phyloP scores from a whole-genome alignment of 2,888 invertebrate genomes.

The Drosophila lacicola region DNA sequence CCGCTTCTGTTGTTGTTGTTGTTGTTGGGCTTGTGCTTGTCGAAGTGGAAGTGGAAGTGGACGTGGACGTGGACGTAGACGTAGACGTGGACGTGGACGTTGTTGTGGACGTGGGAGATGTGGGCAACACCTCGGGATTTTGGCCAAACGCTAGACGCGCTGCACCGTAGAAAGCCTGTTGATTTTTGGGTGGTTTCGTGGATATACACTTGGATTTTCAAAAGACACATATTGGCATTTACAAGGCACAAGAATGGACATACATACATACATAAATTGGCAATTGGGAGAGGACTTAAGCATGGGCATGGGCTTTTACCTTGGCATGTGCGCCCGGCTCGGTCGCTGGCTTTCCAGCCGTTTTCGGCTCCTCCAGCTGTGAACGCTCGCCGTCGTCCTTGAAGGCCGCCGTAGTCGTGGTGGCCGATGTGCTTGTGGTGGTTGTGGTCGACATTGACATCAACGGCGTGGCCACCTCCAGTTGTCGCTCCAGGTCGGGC shows the following conservation, averaged over 20 bases:
- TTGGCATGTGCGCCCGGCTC: constrained; percentile 64
- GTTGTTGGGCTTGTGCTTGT: constrained; percentile 50
- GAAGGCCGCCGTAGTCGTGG: constrained; percentile 70
- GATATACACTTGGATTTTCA: constrained; percentile 77
- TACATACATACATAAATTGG: constrained; percentile 24
- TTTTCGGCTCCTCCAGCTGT: constrained; percentile 71
- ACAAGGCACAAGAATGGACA: constrained; percentile 54
- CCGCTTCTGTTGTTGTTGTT: constrained; percentile 45
- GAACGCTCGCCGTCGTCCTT: constrained; percentile 70
- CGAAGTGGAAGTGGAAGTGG: constrained; percentile 55
- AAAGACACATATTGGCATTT: constrained; percentile 66
- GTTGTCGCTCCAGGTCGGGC: constrained; percentile 82
- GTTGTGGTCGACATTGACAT: constrained; percentile 69
- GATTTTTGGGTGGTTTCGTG: constrained; percentile 76
- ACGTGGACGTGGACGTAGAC: constrained; percentile 61
- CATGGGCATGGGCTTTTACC: constrained; percentile 50
- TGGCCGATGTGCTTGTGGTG: constrained; percentile 66
- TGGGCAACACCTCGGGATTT: constrained; percentile 86
- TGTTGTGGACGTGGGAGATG: constrained; percentile 76
- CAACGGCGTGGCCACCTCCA: constrained; percentile 80
- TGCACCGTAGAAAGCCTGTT: constrained; percentile 88
- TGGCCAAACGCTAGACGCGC: constrained; percentile 86
- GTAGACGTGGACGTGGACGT: constrained; percentile 50
- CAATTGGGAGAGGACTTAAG: constrained; percentile 25
- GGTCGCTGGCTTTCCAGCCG: constrained; percentile 45